These are phyloP conservation scores for Halcyon senegalensis DNA, from an alignment of 2,113 vertebrate species.

Conservation along the genomic window DNA sequence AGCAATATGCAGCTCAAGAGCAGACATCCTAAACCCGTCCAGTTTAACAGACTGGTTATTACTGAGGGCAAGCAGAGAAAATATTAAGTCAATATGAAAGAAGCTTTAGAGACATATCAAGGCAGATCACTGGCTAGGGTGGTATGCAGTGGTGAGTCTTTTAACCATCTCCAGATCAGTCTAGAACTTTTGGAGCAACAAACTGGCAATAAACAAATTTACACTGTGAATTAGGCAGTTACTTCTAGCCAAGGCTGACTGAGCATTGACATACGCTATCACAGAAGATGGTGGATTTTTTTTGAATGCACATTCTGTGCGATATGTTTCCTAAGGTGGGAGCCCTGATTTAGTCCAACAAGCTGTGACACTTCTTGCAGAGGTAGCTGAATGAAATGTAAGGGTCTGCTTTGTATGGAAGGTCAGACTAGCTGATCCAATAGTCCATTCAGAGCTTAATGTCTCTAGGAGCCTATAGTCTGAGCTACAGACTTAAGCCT, in stretches of 20 bases:
- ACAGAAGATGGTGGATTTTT: background rate
- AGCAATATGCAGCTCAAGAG: background rate
- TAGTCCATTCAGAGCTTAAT: conserved; percentile 51
- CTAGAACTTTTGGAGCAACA: background rate
- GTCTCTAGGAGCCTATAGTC: conserved; percentile 27
- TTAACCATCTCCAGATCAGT: background rate
- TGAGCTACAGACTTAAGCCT: conserved; percentile 54
- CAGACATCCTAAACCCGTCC: background rate
- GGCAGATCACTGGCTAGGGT: background rate
- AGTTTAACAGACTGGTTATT: background rate
- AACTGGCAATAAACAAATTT: background rate
- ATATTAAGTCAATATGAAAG: background rate
- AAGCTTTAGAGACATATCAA: background rate
- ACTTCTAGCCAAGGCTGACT: background rate
- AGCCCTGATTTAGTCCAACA: background rate
- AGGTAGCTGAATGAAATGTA: background rate
- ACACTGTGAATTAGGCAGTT: rapidly evolving
- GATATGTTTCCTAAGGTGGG: background rate
- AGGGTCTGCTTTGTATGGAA: conserved; percentile 10
- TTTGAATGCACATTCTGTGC: background rate
- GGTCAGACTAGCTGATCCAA: conserved; percentile 49
- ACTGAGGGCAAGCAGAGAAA: background rate
- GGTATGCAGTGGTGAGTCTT: background rate
- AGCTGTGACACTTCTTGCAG: background rate
- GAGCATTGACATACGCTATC: background rate